Evolutionary conservation across 1,140 invertebrate genomes (phyloP).

Genomic region (Atta texana): DNA sequence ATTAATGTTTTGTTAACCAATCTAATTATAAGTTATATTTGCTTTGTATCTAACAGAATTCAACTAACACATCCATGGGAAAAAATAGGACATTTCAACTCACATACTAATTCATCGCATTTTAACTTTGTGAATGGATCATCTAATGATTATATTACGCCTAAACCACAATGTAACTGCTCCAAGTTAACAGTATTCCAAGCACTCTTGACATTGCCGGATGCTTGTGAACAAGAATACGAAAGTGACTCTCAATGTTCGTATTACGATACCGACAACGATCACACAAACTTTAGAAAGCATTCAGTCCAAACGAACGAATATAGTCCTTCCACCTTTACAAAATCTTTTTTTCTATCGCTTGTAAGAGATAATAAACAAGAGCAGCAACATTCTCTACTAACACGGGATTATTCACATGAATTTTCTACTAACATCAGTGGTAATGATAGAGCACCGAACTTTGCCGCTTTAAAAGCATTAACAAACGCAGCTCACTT

Average conservation of each 20-base stretch:
- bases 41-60: constrained; percentile 83
- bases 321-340: constrained; percentile 60
- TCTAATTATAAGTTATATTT: constrained; percentile 79
- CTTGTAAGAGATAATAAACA: constrained; percentile 72
- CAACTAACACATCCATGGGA: constrained; percentile 81
- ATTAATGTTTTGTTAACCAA: constrained; percentile 76
- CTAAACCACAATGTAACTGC: constrained; percentile 74
- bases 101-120: constrained; percentile 63
- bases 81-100: constrained; percentile 64
- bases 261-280: constrained; percentile 51
- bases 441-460: constrained; percentile 70
- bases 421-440: constrained; percentile 70
- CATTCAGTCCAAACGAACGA: constrained; percentile 43
- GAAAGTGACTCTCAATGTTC: constrained; percentile 46
- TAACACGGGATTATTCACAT: constrained; percentile 72
- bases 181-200: constrained; percentile 73
- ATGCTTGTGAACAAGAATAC: constrained; percentile 66
- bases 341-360: constrained; percentile 67
- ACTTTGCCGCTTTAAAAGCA: constrained; percentile 68
- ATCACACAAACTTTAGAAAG: constrained; percentile 49
- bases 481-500: constrained; percentile 77
- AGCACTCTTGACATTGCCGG: constrained; percentile 59
- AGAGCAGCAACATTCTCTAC: constrained; percentile 77
- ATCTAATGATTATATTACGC: constrained; percentile 74
- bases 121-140: constrained; percentile 67